Evolutionary conservation across 2,113 vertebrate species (phyloP).

Genomic region (Aspidoscelis tigris): DNA sequence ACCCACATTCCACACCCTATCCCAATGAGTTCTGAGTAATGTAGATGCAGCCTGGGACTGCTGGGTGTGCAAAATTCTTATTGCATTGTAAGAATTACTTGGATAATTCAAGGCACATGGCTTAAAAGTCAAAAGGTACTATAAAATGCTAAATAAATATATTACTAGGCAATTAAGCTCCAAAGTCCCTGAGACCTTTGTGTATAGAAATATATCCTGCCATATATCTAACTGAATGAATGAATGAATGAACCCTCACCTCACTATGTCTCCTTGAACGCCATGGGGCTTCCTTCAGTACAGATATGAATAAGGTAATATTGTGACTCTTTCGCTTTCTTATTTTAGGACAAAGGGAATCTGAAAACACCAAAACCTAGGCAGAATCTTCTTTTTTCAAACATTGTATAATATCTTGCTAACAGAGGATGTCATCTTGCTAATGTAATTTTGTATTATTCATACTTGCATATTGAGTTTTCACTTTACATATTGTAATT

Average conservation of each 20-base stretch:
- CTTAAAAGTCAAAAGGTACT: no score
- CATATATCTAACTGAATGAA: no score
- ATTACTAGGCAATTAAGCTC: no score
- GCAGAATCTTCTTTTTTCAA: constrained; percentile 1
- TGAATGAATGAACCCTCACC: not conserved
- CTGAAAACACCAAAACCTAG: not conserved
- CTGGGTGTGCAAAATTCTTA: no score
- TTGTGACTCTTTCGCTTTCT: not conserved
- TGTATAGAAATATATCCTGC: no score
- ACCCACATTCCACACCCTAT: no score
- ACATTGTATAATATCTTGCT: constrained; percentile 29
- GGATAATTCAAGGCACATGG: no score
- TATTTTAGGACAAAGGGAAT: constrained; percentile 4
- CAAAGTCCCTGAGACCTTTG: no score
- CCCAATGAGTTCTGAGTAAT: no score
- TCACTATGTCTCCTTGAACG: not conserved
- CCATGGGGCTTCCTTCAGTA: not conserved
- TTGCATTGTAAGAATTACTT: no score
- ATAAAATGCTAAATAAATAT: no score
- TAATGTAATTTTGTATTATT: constrained; percentile 61
- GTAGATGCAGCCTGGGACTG: no score
- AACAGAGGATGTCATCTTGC: constrained; percentile 32
- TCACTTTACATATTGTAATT: constrained; percentile 58
- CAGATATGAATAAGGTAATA: not conserved
- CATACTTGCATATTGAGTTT: constrained; percentile 61